phyloP scores from a whole-genome alignment of 1,140 invertebrate genomes.

The Drosophila eugracilis region DNA sequence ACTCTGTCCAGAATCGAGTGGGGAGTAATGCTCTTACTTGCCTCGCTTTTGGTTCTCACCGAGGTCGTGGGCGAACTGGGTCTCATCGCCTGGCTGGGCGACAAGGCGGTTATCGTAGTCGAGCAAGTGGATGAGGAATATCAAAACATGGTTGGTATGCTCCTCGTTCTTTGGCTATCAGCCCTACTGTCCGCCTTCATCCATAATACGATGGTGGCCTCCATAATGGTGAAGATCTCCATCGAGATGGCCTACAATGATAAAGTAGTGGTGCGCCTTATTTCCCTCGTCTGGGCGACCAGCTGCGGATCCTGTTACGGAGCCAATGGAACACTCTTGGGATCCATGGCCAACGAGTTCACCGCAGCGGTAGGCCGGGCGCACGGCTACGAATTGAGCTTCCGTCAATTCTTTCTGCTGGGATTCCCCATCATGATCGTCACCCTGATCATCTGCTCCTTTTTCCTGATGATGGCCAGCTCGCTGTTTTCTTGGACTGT shows the following conservation, averaged over 20 bases:
- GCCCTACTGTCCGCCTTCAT: slow-evolving; percentile 91
- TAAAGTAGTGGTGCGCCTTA: slow-evolving; percentile 87
- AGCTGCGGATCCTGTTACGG: slow-evolving; percentile 91
- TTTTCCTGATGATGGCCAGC: slow-evolving; percentile 89
- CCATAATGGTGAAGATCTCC: slow-evolving; percentile 91
- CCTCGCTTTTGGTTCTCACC: slow-evolving; percentile 91
- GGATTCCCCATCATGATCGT: slow-evolving; percentile 91
- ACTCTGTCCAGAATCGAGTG: slow-evolving; percentile 90
- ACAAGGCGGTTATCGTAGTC: slow-evolving; percentile 87
- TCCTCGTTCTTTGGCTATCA: slow-evolving; percentile 90
- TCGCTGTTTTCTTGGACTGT: slow-evolving; percentile 87
- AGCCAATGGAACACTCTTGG: slow-evolving; percentile 92
- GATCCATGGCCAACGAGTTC: slow-evolving; percentile 91
- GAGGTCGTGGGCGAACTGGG: slow-evolving; percentile 89
- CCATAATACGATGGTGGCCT: slow-evolving; percentile 91
- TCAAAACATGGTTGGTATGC: slow-evolving; percentile 87
- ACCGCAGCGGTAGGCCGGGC: slow-evolving; percentile 91
- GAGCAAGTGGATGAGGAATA: slow-evolving; percentile 86
- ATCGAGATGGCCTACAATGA: slow-evolving; percentile 86
- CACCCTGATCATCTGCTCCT: slow-evolving; percentile 86
- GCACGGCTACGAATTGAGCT: slow-evolving; percentile 91
- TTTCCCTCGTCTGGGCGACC: slow-evolving; percentile 90
- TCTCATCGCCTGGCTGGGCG: slow-evolving; percentile 89
- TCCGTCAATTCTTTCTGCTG: slow-evolving; percentile 86
- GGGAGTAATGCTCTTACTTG: slow-evolving; percentile 91